Percentiles rank a stretch among this genome's conserved stretches.
phyloP scores from a whole-genome alignment of 2,797 vertebrate species.

The Lepilemur ruficaudatus region DNA sequence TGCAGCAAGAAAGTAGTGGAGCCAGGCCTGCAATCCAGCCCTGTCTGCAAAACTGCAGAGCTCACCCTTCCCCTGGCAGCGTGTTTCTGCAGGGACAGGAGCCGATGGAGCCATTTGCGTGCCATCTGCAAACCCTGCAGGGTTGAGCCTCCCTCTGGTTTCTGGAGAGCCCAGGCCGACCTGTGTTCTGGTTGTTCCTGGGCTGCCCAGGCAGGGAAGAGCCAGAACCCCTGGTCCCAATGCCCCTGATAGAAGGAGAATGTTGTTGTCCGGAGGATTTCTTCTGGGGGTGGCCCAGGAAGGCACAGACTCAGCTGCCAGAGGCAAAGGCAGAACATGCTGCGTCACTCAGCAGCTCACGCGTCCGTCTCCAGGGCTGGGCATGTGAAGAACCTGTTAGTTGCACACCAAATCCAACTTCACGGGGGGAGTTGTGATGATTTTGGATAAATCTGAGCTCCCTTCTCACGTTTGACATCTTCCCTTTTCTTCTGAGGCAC shows the following conservation, averaged over 20 bases:
- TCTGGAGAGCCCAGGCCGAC: neutral
- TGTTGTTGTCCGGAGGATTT: neutral
- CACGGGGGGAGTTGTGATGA: neutral
- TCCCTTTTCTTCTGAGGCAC: neutral
- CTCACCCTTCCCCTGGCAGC: accelerated
- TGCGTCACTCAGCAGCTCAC: neutral
- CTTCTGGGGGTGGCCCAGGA: neutral
- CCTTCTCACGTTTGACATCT: neutral
- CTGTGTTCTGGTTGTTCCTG: neutral
- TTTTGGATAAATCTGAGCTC: neutral
- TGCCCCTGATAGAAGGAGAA: neutral
- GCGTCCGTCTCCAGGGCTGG: neutral
- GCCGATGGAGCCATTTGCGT: neutral
- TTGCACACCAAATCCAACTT: accelerated
- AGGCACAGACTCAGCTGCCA: neutral
- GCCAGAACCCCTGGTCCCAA: neutral
- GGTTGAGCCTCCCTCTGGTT: accelerated
- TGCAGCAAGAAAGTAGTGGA: neutral
- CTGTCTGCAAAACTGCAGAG: neutral
- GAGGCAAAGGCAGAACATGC: neutral
- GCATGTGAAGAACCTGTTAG: neutral
- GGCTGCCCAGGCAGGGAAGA: neutral
- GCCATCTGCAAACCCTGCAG: neutral
- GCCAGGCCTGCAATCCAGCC: neutral
- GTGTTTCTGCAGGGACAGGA: neutral